These are phyloP conservation scores for Drosophila ficusphila DNA, from an alignment of 1,140 invertebrate species.

Conservation along the genomic window DNA sequence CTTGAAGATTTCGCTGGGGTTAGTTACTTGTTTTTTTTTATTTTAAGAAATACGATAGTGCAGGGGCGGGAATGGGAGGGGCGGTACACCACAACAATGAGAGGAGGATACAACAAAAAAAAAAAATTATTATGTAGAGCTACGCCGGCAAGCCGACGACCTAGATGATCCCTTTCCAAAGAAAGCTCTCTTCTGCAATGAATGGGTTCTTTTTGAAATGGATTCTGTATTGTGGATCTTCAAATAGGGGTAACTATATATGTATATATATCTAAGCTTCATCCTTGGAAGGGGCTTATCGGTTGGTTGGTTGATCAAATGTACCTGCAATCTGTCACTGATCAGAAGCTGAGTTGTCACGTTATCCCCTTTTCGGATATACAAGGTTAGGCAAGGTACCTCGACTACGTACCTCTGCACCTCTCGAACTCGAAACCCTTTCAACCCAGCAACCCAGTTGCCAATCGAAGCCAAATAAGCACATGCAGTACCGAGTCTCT, in stretches of 20 bases:
- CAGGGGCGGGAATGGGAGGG: conserved; percentile 6
- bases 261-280: background rate
- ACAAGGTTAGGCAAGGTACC: background rate
- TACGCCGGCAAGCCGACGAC: conserved; percentile 11
- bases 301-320: conserved; percentile 2
- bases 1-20: conserved; percentile 30
- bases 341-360: background rate
- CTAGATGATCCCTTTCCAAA: conserved; percentile 9
- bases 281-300: background rate
- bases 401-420: conserved; percentile 35
- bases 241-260: too few relatives aligned
- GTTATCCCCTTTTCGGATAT: too few relatives aligned
- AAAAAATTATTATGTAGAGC: conserved; percentile 7
- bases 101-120: background rate
- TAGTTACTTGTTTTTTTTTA: conserved; percentile 13
- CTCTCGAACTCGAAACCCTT: background rate
- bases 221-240: too few relatives aligned
- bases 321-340: conserved; percentile 1
- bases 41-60: conserved; percentile 20
- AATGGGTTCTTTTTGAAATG: too few relatives aligned
- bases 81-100: conserved; percentile 34
- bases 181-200: background rate
- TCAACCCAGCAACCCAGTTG: conserved; percentile 17
- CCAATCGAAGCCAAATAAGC: conserved; percentile 27
- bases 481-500: conserved; percentile 36